These are phyloP conservation scores for Leptonema lineaticorne DNA, from an alignment of 1,140 invertebrate genomes.

Conservation along the genomic window DNA sequence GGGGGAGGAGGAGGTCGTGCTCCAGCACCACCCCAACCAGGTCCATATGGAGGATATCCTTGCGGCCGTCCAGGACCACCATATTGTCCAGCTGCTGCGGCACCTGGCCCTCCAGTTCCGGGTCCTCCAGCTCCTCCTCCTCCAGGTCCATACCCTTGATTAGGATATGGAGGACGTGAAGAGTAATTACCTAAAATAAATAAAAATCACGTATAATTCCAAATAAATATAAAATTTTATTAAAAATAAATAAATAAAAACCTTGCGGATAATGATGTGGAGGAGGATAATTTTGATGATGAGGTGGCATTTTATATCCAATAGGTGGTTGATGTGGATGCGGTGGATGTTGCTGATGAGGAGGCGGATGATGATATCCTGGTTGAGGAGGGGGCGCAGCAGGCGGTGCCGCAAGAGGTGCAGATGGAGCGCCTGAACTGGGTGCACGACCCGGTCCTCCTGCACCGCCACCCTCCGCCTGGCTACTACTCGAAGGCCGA, in stretches of 20 bases:
- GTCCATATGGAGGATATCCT: conserved; percentile 37
- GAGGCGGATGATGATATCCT: conserved; percentile 60
- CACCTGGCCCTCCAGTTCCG: conserved; percentile 29
- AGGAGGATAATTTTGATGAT: conserved; percentile 54
- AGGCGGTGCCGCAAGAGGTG: conserved; percentile 44
- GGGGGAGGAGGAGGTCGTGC: conserved; percentile 49
- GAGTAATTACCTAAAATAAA: conserved; percentile 55
- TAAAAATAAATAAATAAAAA: conserved; percentile 30
- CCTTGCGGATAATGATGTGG: conserved; percentile 59
- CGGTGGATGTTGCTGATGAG: conserved; percentile 58
- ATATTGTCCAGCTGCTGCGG: conserved; percentile 46
- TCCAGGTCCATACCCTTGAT: conserved; percentile 54
- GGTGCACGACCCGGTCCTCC: conserved; percentile 34
- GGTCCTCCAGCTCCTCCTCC: conserved; percentile 45
- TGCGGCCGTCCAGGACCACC: conserved; percentile 46
- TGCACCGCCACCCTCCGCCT: conserved; percentile 50
- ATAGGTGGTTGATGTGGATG: conserved; percentile 52
- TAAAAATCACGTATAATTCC: not conserved
- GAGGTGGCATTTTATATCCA: conserved; percentile 52
- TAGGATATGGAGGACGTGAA: conserved; percentile 57
- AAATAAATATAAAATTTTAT: too few species aligned
- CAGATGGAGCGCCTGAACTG: not conserved
- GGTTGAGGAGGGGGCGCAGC: conserved; percentile 56
- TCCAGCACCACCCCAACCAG: conserved; percentile 40
- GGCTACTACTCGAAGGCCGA: conserved; percentile 82